Base-by-base conservation (phyloP, 2,888 invertebrate genomes). In the Athrips mouffetella region DNA sequence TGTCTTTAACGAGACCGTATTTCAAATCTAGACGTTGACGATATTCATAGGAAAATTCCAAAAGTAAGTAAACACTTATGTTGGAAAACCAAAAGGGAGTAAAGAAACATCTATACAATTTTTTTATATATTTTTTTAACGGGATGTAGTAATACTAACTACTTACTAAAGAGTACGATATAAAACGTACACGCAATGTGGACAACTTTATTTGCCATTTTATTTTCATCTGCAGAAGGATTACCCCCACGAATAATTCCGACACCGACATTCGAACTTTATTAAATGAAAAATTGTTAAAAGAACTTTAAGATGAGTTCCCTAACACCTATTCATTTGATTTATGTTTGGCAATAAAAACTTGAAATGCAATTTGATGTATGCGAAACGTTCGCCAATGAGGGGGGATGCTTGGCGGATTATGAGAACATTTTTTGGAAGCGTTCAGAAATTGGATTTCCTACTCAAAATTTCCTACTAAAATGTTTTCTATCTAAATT, bases 221-320 rank as follows among this genome's bases (percentile, higher is more conserved):
- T n/a, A n/a, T n/a, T n/a, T n/a, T n/a, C n/a, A n/a, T n/a, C n/a
- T n/a, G n/a, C n/a, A n/a, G n/a, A n/a, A n/a, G n/a, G n/a, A n/a
- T n/a, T n/a, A n/a, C n/a, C n/a, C 33, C 47, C 57, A 52, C 53
- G 57, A 57, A 55, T 59, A 50, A 56, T 57, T 63, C 53, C 55
- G 60, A 68, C 72, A 72, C 67, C 72, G 73, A 72, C 75, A 60
- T 66, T 58, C 53, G 57, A 79, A 76, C 66, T 80, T 76, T 60
- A 59, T 50, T 58, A 63, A 69, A 65, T 66, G 67, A 70, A 70
- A 71, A 73, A 66, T 76, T 75, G 73, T 67, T 66, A 63, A 61
- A 55, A 56, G 65, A 72, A 67, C 69, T 76, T 74, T 67, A 61
- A 66, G 67, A 76, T 76, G 68, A 70, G 70, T 73, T 72, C 54